phyloP scores from a whole-genome alignment of 2,113 vertebrate genomes.

The Meleagris gallopavo region DNA sequence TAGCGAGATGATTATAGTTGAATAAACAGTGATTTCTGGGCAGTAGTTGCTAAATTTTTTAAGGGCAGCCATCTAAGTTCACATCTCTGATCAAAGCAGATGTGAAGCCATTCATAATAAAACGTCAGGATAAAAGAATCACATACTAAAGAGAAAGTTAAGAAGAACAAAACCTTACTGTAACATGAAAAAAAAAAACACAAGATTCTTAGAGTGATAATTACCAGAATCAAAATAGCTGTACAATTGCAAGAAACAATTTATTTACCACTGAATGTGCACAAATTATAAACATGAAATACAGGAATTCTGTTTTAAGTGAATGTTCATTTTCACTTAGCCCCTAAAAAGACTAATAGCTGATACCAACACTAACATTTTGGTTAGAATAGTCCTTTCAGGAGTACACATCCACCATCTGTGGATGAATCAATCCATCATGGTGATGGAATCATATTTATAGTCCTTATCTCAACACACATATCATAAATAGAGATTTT shows the following conservation, averaged over 20 bases:
- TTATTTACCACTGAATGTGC: rapidly evolving
- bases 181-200: neutral
- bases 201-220: neutral
- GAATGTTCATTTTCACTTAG: neutral
- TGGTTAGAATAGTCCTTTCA: neutral
- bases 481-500: neutral
- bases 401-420: neutral
- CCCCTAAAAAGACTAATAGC: neutral
- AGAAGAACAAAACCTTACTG: neutral
- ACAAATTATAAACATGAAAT: neutral
- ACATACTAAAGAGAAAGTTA: neutral
- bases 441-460: neutral
- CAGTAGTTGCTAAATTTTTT: neutral
- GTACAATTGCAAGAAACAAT: neutral
- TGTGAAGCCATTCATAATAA: neutral
- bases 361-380: neutral
- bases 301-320: neutral
- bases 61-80: neutral
- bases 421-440: neutral
- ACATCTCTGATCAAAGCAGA: neutral
- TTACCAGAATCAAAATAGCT: neutral
- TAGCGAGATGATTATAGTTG: neutral
- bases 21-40: rapidly evolving
- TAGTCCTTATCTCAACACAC: neutral
- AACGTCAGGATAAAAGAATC: neutral